Conservation (phyloP, 2,888 invertebrate species). For the Acleris literana region DNA sequence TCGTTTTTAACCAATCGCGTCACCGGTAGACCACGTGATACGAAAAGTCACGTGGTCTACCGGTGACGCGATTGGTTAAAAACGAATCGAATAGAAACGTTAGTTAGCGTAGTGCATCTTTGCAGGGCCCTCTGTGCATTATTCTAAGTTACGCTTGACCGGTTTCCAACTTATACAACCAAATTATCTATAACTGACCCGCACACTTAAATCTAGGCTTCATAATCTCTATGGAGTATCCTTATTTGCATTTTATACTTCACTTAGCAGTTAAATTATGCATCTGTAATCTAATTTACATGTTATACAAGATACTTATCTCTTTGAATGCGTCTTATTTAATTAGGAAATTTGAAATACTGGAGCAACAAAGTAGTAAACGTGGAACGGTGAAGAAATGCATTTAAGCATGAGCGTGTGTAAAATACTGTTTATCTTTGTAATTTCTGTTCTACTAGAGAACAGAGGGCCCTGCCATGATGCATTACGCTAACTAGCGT, state of each 20-base stretch:
- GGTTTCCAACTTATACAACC: too few relatives aligned
- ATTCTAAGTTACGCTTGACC: too few relatives aligned
- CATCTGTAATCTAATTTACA: slow-evolving; percentile 21
- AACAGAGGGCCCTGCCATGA: too few relatives aligned
- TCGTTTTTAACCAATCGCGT: too few relatives aligned
- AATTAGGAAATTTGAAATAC: slow-evolving; percentile 33
- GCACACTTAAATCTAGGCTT: neutral
- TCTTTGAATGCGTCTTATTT: slow-evolving; percentile 24
- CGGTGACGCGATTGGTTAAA: too few relatives aligned
- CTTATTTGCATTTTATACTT: slow-evolving; percentile 25
- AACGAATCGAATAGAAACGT: too few relatives aligned
- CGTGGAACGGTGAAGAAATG: slow-evolving; percentile 1
- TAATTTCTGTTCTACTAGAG: neutral
- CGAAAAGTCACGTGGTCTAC: too few relatives aligned
- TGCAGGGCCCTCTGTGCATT: too few relatives aligned
- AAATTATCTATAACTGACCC: too few relatives aligned
- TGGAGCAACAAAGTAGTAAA: slow-evolving; percentile 13
- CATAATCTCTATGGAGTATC: slow-evolving; percentile 3
- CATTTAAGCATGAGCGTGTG: neutral
- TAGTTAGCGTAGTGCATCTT: too few relatives aligned
- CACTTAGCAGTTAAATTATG: slow-evolving; percentile 3
- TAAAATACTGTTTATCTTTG: neutral
- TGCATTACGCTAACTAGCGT: too few relatives aligned
- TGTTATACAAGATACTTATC: slow-evolving; percentile 18
- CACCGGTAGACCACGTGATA: too few relatives aligned